These are phyloP conservation scores for Megalonaias nervosa DNA, from an alignment of 1,140 invertebrate genomes.

Conservation along the genomic window DNA sequence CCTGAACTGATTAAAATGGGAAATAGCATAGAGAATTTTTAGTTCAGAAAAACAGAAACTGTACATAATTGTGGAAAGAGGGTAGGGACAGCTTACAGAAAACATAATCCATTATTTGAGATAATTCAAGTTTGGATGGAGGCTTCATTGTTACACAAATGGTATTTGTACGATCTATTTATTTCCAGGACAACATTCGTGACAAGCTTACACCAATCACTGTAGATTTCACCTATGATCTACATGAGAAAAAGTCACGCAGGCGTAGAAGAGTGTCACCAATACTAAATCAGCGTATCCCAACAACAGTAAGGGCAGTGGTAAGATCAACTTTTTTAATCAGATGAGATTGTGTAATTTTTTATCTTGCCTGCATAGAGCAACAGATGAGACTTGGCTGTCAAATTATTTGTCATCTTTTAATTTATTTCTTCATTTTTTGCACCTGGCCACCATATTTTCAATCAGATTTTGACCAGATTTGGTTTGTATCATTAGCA, in stretches of 20 bases:
- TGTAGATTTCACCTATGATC: conserved; percentile 88
- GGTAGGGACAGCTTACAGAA: not conserved
- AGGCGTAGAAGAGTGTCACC: conserved; percentile 57
- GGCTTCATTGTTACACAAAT: not conserved
- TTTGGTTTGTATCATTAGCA: too few species aligned
- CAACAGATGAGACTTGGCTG: not conserved
- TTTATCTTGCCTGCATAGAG: not conserved
- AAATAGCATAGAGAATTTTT: not conserved
- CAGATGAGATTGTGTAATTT: not conserved
- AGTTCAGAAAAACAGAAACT: not conserved
- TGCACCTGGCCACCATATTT: too few species aligned
- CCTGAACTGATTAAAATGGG: not conserved
- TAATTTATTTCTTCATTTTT: not conserved
- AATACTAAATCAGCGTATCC: conserved; percentile 63
- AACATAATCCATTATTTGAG: not conserved
- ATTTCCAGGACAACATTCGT: conserved; percentile 78
- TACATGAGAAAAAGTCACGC: conserved; percentile 69
- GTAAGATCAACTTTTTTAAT: conserved; percentile 22
- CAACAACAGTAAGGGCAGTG: conserved; percentile 39
- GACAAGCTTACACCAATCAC: conserved; percentile 95
- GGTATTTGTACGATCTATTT: conserved; percentile 22
- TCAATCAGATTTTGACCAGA: too few species aligned
- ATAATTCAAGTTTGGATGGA: too few species aligned
- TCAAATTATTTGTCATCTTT: conserved; percentile 5
- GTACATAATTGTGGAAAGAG: not conserved